Conservation (phyloP, 1,140 invertebrate species). For the Heliconius nattereri region DNA sequence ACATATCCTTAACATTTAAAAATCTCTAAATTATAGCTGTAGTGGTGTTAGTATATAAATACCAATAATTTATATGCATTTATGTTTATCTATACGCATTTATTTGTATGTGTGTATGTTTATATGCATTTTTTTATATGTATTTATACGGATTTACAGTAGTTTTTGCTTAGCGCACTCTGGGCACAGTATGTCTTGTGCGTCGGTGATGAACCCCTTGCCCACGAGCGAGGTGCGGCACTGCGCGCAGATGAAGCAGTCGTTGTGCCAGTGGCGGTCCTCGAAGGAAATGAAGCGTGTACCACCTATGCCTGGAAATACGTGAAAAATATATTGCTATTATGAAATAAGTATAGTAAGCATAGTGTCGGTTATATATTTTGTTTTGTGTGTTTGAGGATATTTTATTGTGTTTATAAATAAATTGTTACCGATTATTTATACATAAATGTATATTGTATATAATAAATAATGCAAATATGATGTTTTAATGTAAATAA, state of each 20-base stretch:
- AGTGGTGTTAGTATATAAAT: too few relatives aligned
- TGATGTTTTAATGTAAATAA: too few relatives aligned
- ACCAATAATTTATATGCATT: too few relatives aligned
- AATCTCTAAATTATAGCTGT: too few relatives aligned
- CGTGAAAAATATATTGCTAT: background rate
- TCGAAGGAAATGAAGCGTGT: slow-evolving; percentile 99
- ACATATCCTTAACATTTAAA: too few relatives aligned
- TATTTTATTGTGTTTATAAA: too few relatives aligned
- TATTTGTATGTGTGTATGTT: background rate
- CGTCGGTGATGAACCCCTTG: slow-evolving; percentile 99
- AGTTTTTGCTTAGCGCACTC: slow-evolving; percentile 98
- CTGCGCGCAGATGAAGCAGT: slow-evolving; percentile 98
- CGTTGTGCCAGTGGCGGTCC: slow-evolving; percentile 99
- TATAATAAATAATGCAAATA: too few relatives aligned
- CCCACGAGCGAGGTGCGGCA: slow-evolving; percentile 98
- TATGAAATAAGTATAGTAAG: background rate
- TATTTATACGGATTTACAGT: slow-evolving; percentile 84
- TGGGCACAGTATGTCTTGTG: slow-evolving; percentile 96
- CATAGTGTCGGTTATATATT: too few relatives aligned
- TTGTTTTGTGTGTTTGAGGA: too few relatives aligned
- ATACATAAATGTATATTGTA: too few relatives aligned
- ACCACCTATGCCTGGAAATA: slow-evolving; percentile 93
- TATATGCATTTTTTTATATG: background rate
- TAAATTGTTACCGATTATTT: too few relatives aligned
- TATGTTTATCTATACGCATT: background rate